Evolutionary conservation across 2,888 invertebrate species (phyloP), one percentile per base, ranked within the genome.

Genomic region (Lomographa bimaculata): DNA sequence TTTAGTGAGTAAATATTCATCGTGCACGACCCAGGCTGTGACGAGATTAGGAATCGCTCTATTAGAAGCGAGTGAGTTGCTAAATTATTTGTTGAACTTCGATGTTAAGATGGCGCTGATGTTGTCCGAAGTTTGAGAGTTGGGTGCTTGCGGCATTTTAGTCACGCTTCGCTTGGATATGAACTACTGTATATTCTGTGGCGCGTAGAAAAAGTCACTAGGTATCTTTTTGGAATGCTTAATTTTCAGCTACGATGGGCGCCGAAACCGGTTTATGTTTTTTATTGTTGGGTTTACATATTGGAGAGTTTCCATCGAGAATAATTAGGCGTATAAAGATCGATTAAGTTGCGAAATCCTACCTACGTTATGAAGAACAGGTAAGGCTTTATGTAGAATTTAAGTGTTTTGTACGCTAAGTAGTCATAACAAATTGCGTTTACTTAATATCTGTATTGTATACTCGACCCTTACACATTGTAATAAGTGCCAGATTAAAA

Each of bases 1-100:
- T 77, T 78, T 65, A 63, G 63, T 58, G 60, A 60, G 71, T 80
- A 79, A 80, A 83, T 84, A 86, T 87, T 83, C 86, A 79, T 68
- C 56, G 60, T 64, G 56, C 77, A 74, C 65, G 60, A 50, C 66
- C 58, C 52, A 44, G 51, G 52, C 57, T 75, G 80, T 73, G 80
- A 73, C 64, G 54, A 59, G 71, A 71, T 74, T 81, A 46, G 66
- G 56, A 83, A 85, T 84, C 58, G 61, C 72, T 74, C 70, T 72
- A 76, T 83, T 79, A 68, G 16, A 43, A 35, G 56, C 4, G 14
- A 14, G 14, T 3, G 53, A 49, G 46, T 53, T 47, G 39, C n/a
- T n/a, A n/a, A n/a, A 36, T 47, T 27, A 60, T 14, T 14, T 4
- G 14, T 14, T 14, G 14, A n/a, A n/a, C n/a, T n/a, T n/a, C n/a